Evolutionary conservation across 2,888 invertebrate genomes (phyloP), one percentile per base, ranked within the genome.

Genomic region (Patella caerulea): DNA sequence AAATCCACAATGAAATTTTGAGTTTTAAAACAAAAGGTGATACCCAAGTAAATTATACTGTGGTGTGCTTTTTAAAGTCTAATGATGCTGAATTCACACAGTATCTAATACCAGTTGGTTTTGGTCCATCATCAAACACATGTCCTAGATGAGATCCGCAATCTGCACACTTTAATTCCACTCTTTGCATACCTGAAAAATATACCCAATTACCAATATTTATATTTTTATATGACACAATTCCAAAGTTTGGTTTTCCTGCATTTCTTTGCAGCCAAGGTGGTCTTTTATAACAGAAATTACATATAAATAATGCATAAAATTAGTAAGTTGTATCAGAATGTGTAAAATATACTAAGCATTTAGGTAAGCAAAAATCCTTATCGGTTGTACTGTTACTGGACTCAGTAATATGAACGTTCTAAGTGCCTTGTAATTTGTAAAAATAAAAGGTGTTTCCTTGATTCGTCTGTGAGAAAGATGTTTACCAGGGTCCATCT

Each of bases 31-130:
- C 0, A 45, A 24, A 24, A 7, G 45, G 45, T 9, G 45, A 45
- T 45, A 45, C 45, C 45, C 45, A 45, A 45, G 45, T 45, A 45
- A 45, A 45, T 59, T 82, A 91, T 74, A 91, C 90, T 34, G 91
- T 90, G 11, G 90, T 91, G 79, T 90, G 90, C 80, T 90, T 90
- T 77, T 88, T 88, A 83, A 91, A 91, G 80, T 89, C 88, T 45
- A 91, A 84, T 2, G 91, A 89, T 17, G 88, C 89, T 7, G 90
- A 90, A 83, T 91, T 91, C 52, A 91, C 88, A 83, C 91, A 91
- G 84, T 89, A 91, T 12, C 91, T 85, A 7, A 89, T 74, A 2
- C 87, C 85, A 7, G 87, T 86, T 14, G 88, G 89, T 55, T 85
- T 85, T 5, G 91, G 90, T 14, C 91, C 91, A 80, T 91, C 91